Evolutionary conservation across 2,113 vertebrate species (phyloP).

Genomic region (Lepisosteus oculatus): DNA sequence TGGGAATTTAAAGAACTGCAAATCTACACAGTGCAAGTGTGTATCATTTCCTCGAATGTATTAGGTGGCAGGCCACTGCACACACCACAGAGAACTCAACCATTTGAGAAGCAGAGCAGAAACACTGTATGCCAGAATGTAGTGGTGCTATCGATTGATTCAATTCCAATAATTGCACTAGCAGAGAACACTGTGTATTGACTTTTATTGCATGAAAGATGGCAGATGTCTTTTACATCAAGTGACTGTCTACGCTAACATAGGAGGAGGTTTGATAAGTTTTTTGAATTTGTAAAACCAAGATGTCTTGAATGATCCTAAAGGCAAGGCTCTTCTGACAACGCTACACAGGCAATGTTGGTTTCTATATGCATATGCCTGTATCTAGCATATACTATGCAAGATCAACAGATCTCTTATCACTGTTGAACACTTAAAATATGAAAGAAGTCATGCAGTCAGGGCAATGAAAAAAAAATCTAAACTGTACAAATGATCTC

Average conservation of each 20-base stretch:
- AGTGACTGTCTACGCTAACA: background rate
- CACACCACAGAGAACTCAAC: background rate
- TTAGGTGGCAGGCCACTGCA: background rate
- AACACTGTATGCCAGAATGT: slow-evolving; percentile 36
- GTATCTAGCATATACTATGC: background rate
- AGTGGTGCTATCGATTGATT: slow-evolving; percentile 43
- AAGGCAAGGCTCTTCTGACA: background rate
- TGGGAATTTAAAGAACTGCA: slow-evolving; percentile 21
- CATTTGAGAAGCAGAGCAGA: slow-evolving; percentile 21
- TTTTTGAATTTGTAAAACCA: background rate
- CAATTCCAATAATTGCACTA: slow-evolving; percentile 32
- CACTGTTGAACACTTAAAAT: background rate
- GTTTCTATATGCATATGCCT: background rate
- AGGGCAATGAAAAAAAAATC: background rate
- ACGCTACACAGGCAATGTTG: background rate
- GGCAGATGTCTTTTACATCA: background rate
- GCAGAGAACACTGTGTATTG: slow-evolving; percentile 38
- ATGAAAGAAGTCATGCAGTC: background rate
- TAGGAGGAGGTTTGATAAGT: slow-evolving; percentile 29
- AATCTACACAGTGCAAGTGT: slow-evolving; percentile 20
- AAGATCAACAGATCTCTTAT: background rate
- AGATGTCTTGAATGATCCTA: too few species aligned
- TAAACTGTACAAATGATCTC: background rate
- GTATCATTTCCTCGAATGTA: slow-evolving; percentile 1
- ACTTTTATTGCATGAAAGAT: slow-evolving; percentile 10